Evolutionary conservation across 1,140 invertebrate genomes (phyloP).

Genomic region (Mylabris phalerata): DNA sequence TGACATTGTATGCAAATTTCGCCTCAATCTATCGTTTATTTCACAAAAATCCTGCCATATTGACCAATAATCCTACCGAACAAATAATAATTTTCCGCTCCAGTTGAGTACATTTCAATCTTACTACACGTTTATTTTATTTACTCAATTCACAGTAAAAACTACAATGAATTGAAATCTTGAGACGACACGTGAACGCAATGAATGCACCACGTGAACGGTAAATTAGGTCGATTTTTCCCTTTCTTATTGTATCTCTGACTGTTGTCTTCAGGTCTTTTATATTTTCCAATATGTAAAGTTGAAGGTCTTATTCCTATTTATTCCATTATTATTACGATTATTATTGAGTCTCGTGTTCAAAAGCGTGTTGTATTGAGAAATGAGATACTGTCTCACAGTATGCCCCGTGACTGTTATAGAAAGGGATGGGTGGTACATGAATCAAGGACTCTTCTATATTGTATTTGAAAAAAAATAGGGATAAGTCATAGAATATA

Average conservation of each 20-base stretch:
- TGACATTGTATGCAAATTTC: too few species aligned
- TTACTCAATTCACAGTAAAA: too few species aligned
- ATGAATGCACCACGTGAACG: constrained; percentile 4
- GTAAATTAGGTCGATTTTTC: constrained; percentile 14
- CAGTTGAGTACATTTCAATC: background rate
- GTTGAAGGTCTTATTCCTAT: constrained; percentile 6
- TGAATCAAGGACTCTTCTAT: background rate
- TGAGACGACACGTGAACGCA: constrained; percentile 9
- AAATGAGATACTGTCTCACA: constrained; percentile 10
- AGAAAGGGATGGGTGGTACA: constrained; percentile 4
- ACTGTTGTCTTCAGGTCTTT: too few species aligned
- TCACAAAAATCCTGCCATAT: too few species aligned
- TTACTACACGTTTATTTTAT: background rate
- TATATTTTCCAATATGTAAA: background rate
- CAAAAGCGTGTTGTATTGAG: constrained; percentile 10
- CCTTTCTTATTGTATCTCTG: background rate
- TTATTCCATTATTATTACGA: constrained; percentile 5
- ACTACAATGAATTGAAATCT: too few species aligned
- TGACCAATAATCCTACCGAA: too few species aligned
- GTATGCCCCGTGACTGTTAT: constrained; percentile 6
- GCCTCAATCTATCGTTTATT: too few species aligned
- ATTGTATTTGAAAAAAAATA: too few species aligned
- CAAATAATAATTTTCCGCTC: background rate
- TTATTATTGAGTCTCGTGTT: constrained; percentile 1
- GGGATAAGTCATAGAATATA: too few species aligned